A percentile compares a stretch with the other conserved stretches of the same genome.
Conservation (phyloP, 1,140 invertebrate genomes). For the Polyergus mexicanus region DNA sequence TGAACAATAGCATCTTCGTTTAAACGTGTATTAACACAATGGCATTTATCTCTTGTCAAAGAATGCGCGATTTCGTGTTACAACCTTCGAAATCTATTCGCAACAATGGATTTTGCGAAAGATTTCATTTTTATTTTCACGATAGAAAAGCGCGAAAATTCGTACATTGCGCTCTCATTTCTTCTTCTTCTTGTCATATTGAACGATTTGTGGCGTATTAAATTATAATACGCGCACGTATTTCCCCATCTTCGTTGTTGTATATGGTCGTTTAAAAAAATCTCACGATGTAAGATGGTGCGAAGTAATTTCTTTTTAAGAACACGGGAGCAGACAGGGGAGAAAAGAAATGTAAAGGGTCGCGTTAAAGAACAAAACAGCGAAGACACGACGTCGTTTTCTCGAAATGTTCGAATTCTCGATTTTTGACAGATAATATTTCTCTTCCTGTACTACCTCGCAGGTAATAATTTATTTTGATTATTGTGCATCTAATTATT, state of each 20-base stretch:
- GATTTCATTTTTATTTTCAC: constrained; percentile 24
- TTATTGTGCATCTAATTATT: constrained; percentile 60
- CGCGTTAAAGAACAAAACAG: constrained; percentile 1
- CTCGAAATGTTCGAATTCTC: constrained; percentile 36
- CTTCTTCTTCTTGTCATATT: constrained; percentile 33
- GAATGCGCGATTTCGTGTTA: not conserved
- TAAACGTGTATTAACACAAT: not conserved
- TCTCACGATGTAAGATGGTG: constrained; percentile 25
- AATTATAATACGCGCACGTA: constrained; percentile 35
- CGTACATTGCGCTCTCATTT: constrained; percentile 12
- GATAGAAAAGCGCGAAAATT: not conserved
- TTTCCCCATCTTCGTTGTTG: constrained; percentile 4
- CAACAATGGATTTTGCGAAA: not conserved
- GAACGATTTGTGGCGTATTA: constrained; percentile 23
- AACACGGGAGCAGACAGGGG: not conserved
- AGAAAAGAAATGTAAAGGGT: not conserved
- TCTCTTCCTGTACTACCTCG: constrained; percentile 44
- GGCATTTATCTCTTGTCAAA: not conserved
- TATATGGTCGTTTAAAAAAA: constrained; percentile 47
- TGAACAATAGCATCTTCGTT: constrained; percentile 4
- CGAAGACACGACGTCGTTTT: constrained; percentile 44
- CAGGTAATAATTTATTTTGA: constrained; percentile 71
- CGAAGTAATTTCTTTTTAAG: not conserved
- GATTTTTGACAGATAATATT: constrained; percentile 30
- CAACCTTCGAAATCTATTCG: not conserved